phyloP scores from a whole-genome alignment of 2,888 invertebrate genomes.

The Athalia cordata region DNA sequence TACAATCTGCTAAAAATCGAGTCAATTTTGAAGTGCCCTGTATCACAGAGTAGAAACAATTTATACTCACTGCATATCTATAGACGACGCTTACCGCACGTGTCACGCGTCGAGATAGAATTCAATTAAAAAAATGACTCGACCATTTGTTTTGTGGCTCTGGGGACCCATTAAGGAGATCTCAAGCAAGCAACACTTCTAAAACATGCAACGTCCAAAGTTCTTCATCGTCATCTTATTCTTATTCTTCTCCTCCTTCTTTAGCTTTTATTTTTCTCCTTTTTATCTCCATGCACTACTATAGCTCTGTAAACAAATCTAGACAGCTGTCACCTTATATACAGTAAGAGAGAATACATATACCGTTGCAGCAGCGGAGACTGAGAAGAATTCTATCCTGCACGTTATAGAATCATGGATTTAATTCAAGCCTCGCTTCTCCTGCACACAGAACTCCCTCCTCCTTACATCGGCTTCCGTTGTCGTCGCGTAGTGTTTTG shows the following conservation, averaged over 20 bases:
- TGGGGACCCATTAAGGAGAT: slow-evolving; percentile 4
- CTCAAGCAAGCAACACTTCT: neutral
- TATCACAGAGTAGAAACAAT: neutral
- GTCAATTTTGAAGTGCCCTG: neutral
- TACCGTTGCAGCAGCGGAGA: neutral
- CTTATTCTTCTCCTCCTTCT: neutral
- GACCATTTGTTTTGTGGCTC: slow-evolving; percentile 4
- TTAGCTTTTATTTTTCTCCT: neutral
- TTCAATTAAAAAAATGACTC: slow-evolving; percentile 16
- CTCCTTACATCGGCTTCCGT: slow-evolving; percentile 1
- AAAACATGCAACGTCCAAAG: too few relatives aligned
- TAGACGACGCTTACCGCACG: neutral
- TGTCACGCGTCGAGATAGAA: slow-evolving; percentile 1
- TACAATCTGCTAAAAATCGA: too few relatives aligned
- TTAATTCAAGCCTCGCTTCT: slow-evolving; percentile 18
- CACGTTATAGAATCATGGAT: slow-evolving; percentile 1
- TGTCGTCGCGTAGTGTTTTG: neutral
- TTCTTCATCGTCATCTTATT: neutral
- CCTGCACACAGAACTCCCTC: neutral
- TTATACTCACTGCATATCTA: too few relatives aligned
- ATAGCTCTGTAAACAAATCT: slow-evolving; percentile 24
- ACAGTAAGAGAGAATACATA: neutral
- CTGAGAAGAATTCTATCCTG: neutral
- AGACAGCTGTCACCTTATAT: slow-evolving; percentile 22
- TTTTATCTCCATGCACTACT: too few relatives aligned